Percentiles rank a stretch among this genome's conserved stretches.
Evolutionary conservation across 2,113 vertebrate genomes (phyloP).

Genomic region (Calyptommatus sinebrachiatus): DNA sequence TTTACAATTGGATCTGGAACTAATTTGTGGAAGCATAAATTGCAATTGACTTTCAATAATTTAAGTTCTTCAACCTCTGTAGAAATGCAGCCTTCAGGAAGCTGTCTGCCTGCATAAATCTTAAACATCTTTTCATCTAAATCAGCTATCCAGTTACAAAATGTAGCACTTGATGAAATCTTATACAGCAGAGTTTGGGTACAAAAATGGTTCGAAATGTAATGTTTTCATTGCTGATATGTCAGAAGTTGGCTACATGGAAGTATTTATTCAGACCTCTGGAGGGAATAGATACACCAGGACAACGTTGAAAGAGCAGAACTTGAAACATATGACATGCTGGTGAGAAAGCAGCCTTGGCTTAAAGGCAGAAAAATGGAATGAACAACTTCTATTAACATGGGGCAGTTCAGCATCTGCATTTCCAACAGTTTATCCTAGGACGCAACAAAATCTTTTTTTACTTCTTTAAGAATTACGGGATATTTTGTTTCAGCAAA

Average conservation of each 20-base stretch:
- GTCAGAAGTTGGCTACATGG: not conserved
- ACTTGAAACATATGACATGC: slow-evolving; percentile 19
- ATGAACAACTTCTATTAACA: not conserved
- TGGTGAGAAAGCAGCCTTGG: not conserved
- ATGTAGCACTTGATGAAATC: slow-evolving; percentile 13
- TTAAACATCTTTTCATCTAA: slow-evolving; percentile 35
- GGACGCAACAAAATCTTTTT: not conserved
- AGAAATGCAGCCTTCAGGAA: slow-evolving; percentile 54
- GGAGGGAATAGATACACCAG: slow-evolving; percentile 1
- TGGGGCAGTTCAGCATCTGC: not conserved
- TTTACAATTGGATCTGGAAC: slow-evolving; percentile 42
- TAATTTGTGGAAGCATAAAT: slow-evolving; percentile 52
- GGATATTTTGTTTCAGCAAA: not conserved
- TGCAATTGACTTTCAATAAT: slow-evolving; percentile 48
- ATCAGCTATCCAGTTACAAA: slow-evolving; percentile 40
- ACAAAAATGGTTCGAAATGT: slow-evolving; percentile 35
- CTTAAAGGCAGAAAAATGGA: slow-evolving; percentile 12
- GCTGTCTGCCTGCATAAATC: slow-evolving; percentile 33
- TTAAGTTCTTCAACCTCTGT: slow-evolving; percentile 40
- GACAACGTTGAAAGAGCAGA: slow-evolving; percentile 2
- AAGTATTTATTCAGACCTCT: slow-evolving; percentile 10
- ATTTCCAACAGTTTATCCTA: not conserved
- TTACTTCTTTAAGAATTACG: not conserved
- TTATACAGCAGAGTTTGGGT: not conserved
- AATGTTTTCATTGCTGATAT: slow-evolving; percentile 17